Evolutionary conservation across 2,797 vertebrate species (phyloP), one percentile per base, ranked within the genome.

Genomic region (Rhabdophis nuchalis): DNA sequence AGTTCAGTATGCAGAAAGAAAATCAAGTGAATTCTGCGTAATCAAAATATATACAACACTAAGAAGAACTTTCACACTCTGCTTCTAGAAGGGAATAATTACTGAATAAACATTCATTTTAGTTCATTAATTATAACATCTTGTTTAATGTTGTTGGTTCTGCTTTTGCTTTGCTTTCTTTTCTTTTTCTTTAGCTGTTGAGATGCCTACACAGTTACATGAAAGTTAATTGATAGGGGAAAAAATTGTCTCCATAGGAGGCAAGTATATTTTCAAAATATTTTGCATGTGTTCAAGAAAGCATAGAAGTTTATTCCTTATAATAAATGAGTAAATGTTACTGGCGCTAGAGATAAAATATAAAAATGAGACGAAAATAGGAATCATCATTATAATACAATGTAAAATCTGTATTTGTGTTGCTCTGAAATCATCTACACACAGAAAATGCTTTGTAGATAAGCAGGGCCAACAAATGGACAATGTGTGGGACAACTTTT

Each of bases 291-390:
- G 91, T 46, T n/a, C 32, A 94, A 95, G 60, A 61, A 96, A 92
- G 96, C 85, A 93, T 20, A 91, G 89, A 94, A 92, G 85, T 72
- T 92, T 85, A 89, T 91, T 92, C 91, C 94, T 89, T 95, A 89
- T 64, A 89, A 90, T 94, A 89, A 89, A 54, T 46, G 85, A 88
- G 64, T 89, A 94, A 89, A 89, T 77, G 32, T 95, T 95, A 94
- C 96, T 93, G 92, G 88, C 82, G 82, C 86, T 96, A 93, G 92
- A 93, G 92, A 90, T 92, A 96, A 95, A 77, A 93, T 50, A 93
- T 1, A 94, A 90, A 25, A 93, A 96, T 89, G 87, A 57, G 94
- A 96, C 94, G 9, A 41, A 77, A 77, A 77, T 95, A 89, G 88
- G 87, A 20, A 52, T 92, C 64, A 93, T 86, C 64, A 96, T 93